A percentile compares a stretch with the other conserved stretches of the same genome.
phyloP scores from a whole-genome alignment of 1,140 invertebrate genomes.

The Reticulitermes speratus region DNA sequence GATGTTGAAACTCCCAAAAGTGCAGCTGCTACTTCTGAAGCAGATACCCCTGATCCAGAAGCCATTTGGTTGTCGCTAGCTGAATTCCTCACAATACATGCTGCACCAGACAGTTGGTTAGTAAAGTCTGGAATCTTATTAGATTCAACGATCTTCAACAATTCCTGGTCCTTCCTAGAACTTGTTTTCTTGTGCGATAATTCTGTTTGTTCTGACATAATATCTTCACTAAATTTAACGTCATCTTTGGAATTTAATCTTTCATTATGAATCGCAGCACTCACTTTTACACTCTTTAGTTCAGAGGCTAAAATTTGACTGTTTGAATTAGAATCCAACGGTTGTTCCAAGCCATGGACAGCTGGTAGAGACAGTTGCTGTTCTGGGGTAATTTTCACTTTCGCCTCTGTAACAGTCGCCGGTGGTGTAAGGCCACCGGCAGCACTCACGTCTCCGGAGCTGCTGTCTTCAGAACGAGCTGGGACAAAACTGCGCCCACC shows the following conservation, averaged over 20 bases:
- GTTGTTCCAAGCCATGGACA: background rate
- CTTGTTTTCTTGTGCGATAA: background rate
- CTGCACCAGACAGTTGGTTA: background rate
- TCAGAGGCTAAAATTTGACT: slow-evolving; percentile 34
- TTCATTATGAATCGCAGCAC: background rate
- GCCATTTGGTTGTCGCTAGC: slow-evolving; percentile 45
- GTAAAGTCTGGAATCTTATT: background rate
- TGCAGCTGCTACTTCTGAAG: slow-evolving; percentile 54
- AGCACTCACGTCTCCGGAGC: slow-evolving; percentile 34
- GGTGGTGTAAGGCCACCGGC: slow-evolving; percentile 30
- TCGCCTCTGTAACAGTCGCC: background rate
- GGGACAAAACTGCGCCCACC: slow-evolving; percentile 11
- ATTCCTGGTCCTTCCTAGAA: background rate
- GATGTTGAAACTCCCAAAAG: slow-evolving; percentile 46
- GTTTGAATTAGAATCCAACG: background rate
- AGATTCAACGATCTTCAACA: background rate
- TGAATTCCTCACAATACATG: slow-evolving; percentile 45
- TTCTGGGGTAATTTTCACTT: background rate
- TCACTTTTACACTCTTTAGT: slow-evolving; percentile 41
- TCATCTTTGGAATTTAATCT: background rate
- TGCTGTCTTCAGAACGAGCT: slow-evolving; percentile 33
- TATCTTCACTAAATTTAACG: background rate
- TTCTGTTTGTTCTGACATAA: background rate
- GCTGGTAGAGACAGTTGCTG: background rate
- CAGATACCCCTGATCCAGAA: slow-evolving; percentile 44